These are phyloP conservation scores for Nomada fabriciana DNA, from an alignment of 2,888 invertebrate species.

Conservation along the genomic window DNA sequence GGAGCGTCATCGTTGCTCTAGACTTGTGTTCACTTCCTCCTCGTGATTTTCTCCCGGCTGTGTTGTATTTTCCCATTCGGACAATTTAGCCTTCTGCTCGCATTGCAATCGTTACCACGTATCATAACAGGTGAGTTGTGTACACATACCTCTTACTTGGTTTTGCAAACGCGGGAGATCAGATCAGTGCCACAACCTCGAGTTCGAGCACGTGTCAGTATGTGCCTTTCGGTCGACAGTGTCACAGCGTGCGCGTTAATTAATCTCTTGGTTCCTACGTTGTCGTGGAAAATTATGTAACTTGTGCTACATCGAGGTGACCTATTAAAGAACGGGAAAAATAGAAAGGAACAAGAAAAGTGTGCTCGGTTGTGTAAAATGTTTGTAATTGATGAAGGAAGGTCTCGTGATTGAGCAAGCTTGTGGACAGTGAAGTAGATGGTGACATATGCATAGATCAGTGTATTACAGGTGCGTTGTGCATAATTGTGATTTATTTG, in stretches of 20 bases:
- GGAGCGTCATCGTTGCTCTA: conserved; percentile 57
- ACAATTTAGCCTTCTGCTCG: conserved; percentile 49
- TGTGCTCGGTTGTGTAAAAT: conserved; percentile 31
- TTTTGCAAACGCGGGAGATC: conserved; percentile 57
- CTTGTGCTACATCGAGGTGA: conserved; percentile 38
- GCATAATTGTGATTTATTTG: conserved; percentile 13
- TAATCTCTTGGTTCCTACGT: conserved; percentile 50
- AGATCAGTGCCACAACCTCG: conserved; percentile 64
- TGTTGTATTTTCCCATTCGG: conserved; percentile 36
- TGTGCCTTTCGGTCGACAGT: conserved; percentile 57
- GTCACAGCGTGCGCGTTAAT: conserved; percentile 59
- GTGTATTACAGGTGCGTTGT: conserved; percentile 43
- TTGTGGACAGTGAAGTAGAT: conserved; percentile 30
- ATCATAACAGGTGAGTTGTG: conserved; percentile 68
- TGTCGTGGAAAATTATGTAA: conserved; percentile 62
- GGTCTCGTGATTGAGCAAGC: conserved; percentile 33
- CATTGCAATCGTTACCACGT: conserved; percentile 45
- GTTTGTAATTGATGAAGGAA: conserved; percentile 30
- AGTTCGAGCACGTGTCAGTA: conserved; percentile 64
- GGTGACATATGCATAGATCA: conserved; percentile 28
- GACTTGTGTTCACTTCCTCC: conserved; percentile 57
- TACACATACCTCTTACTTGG: conserved; percentile 56
- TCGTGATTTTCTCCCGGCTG: conserved; percentile 47
- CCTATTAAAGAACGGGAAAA: conserved; percentile 5
- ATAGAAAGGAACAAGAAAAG: conserved; percentile 8